Evolutionary conservation across 2,888 invertebrate genomes (phyloP).

Genomic region (Incurvaria masculella): DNA sequence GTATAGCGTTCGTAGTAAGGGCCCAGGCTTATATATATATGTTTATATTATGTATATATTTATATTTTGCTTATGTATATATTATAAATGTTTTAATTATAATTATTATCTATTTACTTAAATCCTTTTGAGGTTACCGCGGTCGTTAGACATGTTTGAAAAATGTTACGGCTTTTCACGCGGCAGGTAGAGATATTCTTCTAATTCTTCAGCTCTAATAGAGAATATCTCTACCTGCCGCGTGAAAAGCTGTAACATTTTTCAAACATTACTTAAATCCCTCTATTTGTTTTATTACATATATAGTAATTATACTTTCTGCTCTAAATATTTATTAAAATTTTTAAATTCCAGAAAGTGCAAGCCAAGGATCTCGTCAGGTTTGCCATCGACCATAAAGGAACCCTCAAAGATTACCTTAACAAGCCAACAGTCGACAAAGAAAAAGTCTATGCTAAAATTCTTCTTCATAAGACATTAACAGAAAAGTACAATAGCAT

Average conservation of each 20-base stretch:
- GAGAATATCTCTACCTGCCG: too few species aligned
- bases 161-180: too few species aligned
- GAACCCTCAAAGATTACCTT: constrained; percentile 31
- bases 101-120: not conserved
- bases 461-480: constrained; percentile 38
- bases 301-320: not conserved
- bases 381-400: constrained; percentile 40
- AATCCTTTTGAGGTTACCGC: too few species aligned
- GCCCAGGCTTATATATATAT: too few species aligned
- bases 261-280: constrained; percentile 2
- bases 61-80: not conserved
- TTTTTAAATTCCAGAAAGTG: constrained; percentile 37
- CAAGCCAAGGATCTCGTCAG: constrained; percentile 40
- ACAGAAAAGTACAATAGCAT: constrained; percentile 39
- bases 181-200: too few species aligned
- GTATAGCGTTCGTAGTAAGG: too few species aligned
- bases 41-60: not conserved
- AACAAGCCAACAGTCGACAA: constrained; percentile 36
- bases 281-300: not conserved
- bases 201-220: too few species aligned
- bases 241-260: too few species aligned
- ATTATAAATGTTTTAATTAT: not conserved
- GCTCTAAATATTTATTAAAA: not conserved
- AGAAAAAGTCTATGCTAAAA: constrained; percentile 40
- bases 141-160: too few species aligned